phyloP scores from a whole-genome alignment of 2,888 invertebrate genomes.

The Physocephala rufipes region DNA sequence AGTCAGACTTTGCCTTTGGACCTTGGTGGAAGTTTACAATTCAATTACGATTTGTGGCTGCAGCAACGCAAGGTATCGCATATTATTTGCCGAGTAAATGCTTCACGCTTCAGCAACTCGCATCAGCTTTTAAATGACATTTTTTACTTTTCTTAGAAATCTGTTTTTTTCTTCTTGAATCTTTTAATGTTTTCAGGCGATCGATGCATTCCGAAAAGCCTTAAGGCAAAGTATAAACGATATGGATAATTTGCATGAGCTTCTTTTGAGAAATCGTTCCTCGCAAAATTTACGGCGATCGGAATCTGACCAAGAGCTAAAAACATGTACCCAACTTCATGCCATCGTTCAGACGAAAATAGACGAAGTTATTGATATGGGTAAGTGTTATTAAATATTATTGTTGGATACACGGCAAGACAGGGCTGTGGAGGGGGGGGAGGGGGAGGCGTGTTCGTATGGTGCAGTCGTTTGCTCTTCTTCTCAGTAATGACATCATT shows the following conservation, averaged over 20 bases:
- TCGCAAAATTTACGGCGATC: constrained; percentile 68
- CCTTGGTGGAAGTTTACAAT: constrained; percentile 76
- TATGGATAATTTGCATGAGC: constrained; percentile 71
- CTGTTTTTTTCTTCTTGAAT: constrained; percentile 2
- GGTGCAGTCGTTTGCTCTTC: too few relatives aligned
- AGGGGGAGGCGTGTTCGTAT: too few relatives aligned
- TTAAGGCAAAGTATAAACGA: constrained; percentile 70
- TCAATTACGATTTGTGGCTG: constrained; percentile 80
- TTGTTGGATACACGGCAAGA: too few relatives aligned
- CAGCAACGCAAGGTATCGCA: constrained; percentile 75
- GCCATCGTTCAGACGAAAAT: constrained; percentile 67
- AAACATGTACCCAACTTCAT: constrained; percentile 69
- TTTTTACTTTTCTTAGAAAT: background rate
- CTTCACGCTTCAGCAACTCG: constrained; percentile 32
- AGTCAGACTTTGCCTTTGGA: constrained; percentile 76
- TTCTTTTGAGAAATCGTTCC: constrained; percentile 69
- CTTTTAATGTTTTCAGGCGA: constrained; percentile 69
- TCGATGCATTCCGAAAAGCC: constrained; percentile 75
- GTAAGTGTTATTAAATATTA: constrained; percentile 54
- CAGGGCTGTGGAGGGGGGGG: too few relatives aligned
- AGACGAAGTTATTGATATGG: constrained; percentile 67
- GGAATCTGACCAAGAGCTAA: constrained; percentile 70
- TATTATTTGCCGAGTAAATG: too few relatives aligned
- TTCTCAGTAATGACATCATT: too few relatives aligned
- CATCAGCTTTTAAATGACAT: constrained; percentile 7